Conservation (phyloP, 2,113 vertebrate genomes). For the Cyphomyrus discorhynchus region DNA sequence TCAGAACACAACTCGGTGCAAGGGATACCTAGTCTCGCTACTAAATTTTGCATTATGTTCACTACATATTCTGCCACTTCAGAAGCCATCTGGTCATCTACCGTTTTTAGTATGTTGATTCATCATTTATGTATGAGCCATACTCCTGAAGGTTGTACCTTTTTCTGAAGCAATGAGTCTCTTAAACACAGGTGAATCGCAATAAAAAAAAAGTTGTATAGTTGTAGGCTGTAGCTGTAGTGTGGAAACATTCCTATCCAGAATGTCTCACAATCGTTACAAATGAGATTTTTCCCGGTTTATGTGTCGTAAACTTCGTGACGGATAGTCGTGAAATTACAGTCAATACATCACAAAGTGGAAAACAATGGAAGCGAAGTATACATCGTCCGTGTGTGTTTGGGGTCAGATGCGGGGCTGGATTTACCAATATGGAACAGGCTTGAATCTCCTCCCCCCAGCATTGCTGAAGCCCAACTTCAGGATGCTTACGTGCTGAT, state of each 20-base stretch:
- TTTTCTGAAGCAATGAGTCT: not conserved
- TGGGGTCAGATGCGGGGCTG: not conserved
- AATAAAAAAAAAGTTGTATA: not conserved
- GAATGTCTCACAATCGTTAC: not conserved
- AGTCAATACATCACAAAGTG: not conserved
- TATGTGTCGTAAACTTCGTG: not conserved
- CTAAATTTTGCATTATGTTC: not conserved
- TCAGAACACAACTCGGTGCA: not conserved
- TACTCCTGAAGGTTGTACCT: not conserved
- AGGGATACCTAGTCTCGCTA: not conserved
- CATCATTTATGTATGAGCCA: not conserved
- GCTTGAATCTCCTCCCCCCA: not conserved
- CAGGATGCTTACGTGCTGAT: conserved; percentile 79
- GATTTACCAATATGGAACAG: not conserved
- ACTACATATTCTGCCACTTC: not conserved
- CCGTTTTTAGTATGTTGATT: not conserved
- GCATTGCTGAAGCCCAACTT: conserved; percentile 57
- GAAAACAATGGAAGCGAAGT: not conserved
- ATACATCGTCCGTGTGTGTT: not conserved
- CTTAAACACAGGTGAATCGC: not conserved
- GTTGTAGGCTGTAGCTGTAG: not conserved
- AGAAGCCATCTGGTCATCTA: not conserved
- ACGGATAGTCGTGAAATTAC: not conserved
- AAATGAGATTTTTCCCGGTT: not conserved
- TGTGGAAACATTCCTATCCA: not conserved